A percentile compares a stretch with the other conserved stretches of the same genome.
Conservation (phyloP, 2,888 invertebrate species). For the Ectemnius cavifrons region DNA sequence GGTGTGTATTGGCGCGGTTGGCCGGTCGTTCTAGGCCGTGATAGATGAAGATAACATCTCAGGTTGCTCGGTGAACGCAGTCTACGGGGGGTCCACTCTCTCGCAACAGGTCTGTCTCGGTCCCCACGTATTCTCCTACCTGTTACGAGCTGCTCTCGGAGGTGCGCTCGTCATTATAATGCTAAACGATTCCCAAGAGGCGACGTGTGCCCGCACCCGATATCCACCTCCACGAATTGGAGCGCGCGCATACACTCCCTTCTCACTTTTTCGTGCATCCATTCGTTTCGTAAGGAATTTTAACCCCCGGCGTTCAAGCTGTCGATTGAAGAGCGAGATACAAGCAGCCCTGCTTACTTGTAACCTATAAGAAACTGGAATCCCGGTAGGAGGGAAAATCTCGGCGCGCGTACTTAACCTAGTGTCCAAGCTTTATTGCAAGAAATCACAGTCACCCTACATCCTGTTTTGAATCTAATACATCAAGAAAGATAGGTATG, state of each 20-base stretch:
- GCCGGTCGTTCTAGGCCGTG: conserved; percentile 49
- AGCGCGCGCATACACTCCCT: conserved; percentile 22
- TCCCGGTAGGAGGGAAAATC: too few relatives aligned
- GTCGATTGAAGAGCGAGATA: too few relatives aligned
- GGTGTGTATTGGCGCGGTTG: conserved; percentile 2
- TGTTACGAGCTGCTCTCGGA: conserved; percentile 56
- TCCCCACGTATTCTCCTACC: conserved; percentile 52
- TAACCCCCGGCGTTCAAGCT: too few relatives aligned
- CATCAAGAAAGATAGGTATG: too few relatives aligned
- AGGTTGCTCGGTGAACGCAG: conserved; percentile 56
- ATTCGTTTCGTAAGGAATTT: not conserved
- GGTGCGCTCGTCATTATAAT: conserved; percentile 61
- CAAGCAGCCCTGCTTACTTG: too few relatives aligned
- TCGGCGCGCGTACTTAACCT: too few relatives aligned
- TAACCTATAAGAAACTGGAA: too few relatives aligned
- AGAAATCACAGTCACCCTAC: too few relatives aligned
- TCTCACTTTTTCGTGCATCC: not conserved
- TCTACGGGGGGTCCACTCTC: conserved; percentile 65
- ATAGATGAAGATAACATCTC: conserved; percentile 68
- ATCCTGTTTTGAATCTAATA: too few relatives aligned
- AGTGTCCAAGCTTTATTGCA: too few relatives aligned
- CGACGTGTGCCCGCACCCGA: conserved; percentile 19
- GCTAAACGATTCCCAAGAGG: conserved; percentile 61
- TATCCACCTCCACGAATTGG: conserved; percentile 32
- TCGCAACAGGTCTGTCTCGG: conserved; percentile 54